A percentile compares a stretch with the other conserved stretches of the same genome.
These are phyloP conservation scores for Siniperca scherzeri DNA, from an alignment of 2,797 vertebrate genomes.

Conservation along the genomic window DNA sequence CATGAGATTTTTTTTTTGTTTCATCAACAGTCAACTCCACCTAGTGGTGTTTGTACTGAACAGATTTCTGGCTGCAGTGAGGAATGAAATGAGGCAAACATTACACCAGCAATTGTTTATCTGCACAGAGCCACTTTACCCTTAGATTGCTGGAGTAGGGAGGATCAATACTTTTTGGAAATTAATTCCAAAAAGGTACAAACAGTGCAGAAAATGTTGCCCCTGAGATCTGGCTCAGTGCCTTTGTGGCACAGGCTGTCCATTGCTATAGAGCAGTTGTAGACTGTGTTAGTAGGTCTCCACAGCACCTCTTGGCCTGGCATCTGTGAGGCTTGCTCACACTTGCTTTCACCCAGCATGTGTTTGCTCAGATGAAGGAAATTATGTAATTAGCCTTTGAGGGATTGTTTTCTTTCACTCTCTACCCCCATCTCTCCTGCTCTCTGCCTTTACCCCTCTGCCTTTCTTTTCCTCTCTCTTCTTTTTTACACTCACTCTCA, in stretches of 20 bases:
- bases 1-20: constrained; percentile 60
- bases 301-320: constrained; percentile 63
- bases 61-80: constrained; percentile 63
- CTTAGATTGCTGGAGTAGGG: constrained; percentile 33
- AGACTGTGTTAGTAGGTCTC: constrained; percentile 56
- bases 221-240: constrained; percentile 28
- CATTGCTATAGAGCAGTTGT: constrained; percentile 19
- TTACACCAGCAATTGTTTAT: constrained; percentile 66
- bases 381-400: constrained; percentile 95
- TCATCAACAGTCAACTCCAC: constrained; percentile 83
- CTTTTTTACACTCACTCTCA: constrained; percentile 31
- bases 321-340: constrained; percentile 85
- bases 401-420: constrained; percentile 82
- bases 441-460: constrained; percentile 41
- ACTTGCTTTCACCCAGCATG: constrained; percentile 87
- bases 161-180: constrained; percentile 57
- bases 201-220: constrained; percentile 39
- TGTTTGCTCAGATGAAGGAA: constrained; percentile 97
- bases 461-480: constrained; percentile 46
- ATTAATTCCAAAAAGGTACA: constrained; percentile 45
- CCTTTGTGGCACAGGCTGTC: constrained; percentile 12
- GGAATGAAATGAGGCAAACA: constrained; percentile 62
- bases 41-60: constrained; percentile 82
- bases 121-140: constrained; percentile 51
- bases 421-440: constrained; percentile 43